Percentiles rank a stretch among this genome's conserved stretches.
Conservation (phyloP, 1,140 invertebrate species). For the Drosophila setifemur region DNA sequence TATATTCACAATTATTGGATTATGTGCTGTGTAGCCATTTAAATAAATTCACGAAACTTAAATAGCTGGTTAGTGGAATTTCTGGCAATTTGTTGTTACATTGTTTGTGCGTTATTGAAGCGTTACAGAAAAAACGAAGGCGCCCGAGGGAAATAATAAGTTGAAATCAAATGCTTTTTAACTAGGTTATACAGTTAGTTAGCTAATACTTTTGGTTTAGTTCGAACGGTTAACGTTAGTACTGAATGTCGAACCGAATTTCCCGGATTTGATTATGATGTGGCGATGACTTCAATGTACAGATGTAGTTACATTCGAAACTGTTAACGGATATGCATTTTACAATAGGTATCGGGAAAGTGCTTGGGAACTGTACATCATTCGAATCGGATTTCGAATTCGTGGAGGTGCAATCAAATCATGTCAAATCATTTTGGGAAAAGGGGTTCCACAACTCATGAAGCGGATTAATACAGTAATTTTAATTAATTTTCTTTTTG, state of each 20-base stretch:
- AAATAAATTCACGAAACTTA: conserved; percentile 34
- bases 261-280: conserved; percentile 44
- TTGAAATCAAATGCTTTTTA: conserved; percentile 59
- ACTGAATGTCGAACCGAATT: conserved; percentile 59
- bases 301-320: conserved; percentile 20
- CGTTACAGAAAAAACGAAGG: conserved; percentile 44
- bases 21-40: conserved; percentile 61
- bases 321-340: conserved; percentile 17
- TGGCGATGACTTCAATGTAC: conserved; percentile 46
- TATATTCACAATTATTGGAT: conserved; percentile 61
- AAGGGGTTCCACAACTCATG: conserved; percentile 54
- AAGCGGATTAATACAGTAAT: conserved; percentile 61
- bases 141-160: conserved; percentile 34
- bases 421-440: conserved; percentile 33
- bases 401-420: conserved; percentile 34
- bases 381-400: conserved; percentile 22
- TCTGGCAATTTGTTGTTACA: conserved; percentile 14
- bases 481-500: conserved; percentile 45
- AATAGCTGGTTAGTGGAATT: conserved; percentile 54
- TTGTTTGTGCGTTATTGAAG: conserved; percentile 59
- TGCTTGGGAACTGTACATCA: conserved; percentile 45
- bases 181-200: conserved; percentile 67
- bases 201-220: conserved; percentile 63
- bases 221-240: conserved; percentile 39
- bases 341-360: conserved; percentile 2